Base-by-base conservation (phyloP, 2,888 invertebrate species). In the Crocallis elinguaria region DNA sequence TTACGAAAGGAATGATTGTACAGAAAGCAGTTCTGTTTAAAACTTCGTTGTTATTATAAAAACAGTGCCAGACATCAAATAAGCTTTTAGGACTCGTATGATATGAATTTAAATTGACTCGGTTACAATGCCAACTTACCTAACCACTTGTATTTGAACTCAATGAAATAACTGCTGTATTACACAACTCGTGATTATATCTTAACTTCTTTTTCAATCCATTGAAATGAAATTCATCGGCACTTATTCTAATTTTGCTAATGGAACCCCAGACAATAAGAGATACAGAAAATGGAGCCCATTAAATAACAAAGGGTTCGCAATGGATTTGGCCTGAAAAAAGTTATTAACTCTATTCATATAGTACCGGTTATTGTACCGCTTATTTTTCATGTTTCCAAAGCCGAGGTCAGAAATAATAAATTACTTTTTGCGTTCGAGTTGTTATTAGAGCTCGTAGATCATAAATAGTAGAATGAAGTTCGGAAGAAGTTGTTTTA, bases 381-480 rank as follows among this genome's bases (percentile, higher is more conserved):
- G 35, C 35, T 39, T 49, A 54, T 54, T 60, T 66, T 60, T 55
- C 44, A 59, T 29, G 46, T 49, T 57, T 50, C 48, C 35, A 43
- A 55, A 44, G 36, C 41, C 32, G 41, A 49, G 43, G 56, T 57
- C 60, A 54, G 44, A 19, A 52, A 49, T 60, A 63, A 59, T 58
- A 55, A 63, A 59, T 55, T 49, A 39, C 42, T 49, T 51, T 60
- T 49, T 49, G 48, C 53, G 39, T 57, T 39, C 33, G 51, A 60
- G 57, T 67, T 60, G 62, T 66, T 57, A 51, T 53, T 57, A 48
- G 32, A 55, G 49, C 59, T 66, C 62, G 52, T 64, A 63, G 60
- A 57, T 62, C 57, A 53, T 58, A 57, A 71, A 66, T 43, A 23
- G 46, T 45, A 59, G 60, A 71, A 70, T 61, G 65, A 68, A 67